A percentile compares a stretch with the other conserved stretches of the same genome.
Evolutionary conservation across 2,888 invertebrate species (phyloP).

Genomic region (Ptychoptera contaminata): DNA sequence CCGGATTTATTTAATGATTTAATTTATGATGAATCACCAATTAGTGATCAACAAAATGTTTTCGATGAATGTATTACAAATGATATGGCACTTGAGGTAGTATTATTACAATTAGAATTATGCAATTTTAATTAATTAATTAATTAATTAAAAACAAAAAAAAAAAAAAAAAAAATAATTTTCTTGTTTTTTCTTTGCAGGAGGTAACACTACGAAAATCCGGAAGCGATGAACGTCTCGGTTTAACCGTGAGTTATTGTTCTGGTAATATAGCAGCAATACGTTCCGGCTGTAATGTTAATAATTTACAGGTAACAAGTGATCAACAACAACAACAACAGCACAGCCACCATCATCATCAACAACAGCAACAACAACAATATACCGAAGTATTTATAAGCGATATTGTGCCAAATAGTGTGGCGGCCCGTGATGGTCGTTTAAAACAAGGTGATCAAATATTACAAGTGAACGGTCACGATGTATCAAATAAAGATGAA

Average conservation of each 20-base stretch:
- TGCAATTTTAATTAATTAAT: too few species aligned
- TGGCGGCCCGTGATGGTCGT: slow-evolving; percentile 42
- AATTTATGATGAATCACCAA: slow-evolving; percentile 19
- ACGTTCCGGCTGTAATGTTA: slow-evolving; percentile 36
- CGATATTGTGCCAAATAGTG: slow-evolving; percentile 42
- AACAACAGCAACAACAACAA: not conserved
- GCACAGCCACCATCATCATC: not conserved
- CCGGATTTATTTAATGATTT: slow-evolving; percentile 29
- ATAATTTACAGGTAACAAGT: not conserved
- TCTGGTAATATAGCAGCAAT: slow-evolving; percentile 36
- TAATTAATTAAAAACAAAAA: not conserved
- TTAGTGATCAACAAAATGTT: slow-evolving; percentile 27
- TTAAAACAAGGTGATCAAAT: slow-evolving; percentile 46
- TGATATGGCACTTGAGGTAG: slow-evolving; percentile 42
- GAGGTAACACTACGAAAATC: slow-evolving; percentile 47
- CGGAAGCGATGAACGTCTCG: slow-evolving; percentile 42
- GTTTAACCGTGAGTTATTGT: slow-evolving; percentile 51
- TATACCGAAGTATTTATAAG: slow-evolving; percentile 49
- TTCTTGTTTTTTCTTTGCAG: slow-evolving; percentile 21
- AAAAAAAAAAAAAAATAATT: not conserved
- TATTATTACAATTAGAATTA: not conserved
- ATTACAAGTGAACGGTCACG: slow-evolving; percentile 39
- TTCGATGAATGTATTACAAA: slow-evolving; percentile 35
- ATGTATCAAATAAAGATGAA: slow-evolving; percentile 41
- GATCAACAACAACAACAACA: not conserved